Conservation (phyloP, 1,140 invertebrate genomes). For the Chionoecetes opilio region DNA sequence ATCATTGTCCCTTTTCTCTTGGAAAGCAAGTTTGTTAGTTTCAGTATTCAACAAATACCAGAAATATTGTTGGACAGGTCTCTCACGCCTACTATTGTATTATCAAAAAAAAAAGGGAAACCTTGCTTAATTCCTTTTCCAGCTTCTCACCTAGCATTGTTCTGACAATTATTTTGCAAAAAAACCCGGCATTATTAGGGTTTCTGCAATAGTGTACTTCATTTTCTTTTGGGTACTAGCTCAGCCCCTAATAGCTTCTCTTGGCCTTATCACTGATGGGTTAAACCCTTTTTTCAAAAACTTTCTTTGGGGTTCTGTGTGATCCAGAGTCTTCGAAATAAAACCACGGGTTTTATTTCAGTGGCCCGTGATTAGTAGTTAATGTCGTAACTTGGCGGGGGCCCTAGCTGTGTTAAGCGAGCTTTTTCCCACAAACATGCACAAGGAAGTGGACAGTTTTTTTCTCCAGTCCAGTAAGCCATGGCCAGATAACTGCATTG, state of each 20-base stretch:
- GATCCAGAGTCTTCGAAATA: not conserved
- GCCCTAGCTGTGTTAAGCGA: not conserved
- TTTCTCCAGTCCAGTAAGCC: not conserved
- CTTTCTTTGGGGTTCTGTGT: not conserved
- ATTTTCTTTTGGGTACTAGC: too few relatives aligned
- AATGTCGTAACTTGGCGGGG: not conserved
- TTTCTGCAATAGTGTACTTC: not conserved
- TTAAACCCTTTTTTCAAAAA: conserved; percentile 10
- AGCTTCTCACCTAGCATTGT: conserved; percentile 5
- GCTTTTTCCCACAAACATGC: too few relatives aligned
- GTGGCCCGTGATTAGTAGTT: not conserved
- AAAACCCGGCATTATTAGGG: conserved; percentile 38
- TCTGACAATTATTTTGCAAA: conserved; percentile 35
- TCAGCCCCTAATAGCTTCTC: not conserved
- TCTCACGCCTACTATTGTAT: conserved; percentile 44
- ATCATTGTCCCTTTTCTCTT: not conserved
- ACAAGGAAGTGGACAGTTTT: not conserved
- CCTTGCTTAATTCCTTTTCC: not conserved
- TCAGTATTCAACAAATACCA: not conserved
- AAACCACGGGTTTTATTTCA: not conserved
- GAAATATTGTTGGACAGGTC: conserved; percentile 25
- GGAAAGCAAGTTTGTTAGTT: not conserved
- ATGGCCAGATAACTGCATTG: conserved; percentile 36
- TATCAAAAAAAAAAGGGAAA: conserved; percentile 29
- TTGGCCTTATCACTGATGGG: not conserved